Evolutionary conservation across 2,113 vertebrate species (phyloP).

Genomic region (Ciconia boyciana): DNA sequence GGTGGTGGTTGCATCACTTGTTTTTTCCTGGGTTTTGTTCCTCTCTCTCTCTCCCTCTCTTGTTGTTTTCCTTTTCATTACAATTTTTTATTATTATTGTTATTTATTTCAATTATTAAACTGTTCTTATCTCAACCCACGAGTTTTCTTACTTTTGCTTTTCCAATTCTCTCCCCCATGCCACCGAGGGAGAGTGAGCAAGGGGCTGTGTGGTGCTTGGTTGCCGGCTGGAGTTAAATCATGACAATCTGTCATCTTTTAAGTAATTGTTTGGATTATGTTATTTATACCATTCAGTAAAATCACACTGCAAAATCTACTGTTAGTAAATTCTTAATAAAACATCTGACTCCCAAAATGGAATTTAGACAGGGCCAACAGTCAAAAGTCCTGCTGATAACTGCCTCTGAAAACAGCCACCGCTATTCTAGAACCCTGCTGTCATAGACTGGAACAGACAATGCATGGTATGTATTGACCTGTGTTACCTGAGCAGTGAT

Average conservation of each 20-base stretch:
- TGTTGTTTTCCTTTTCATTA: too few species aligned
- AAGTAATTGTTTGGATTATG: neutral
- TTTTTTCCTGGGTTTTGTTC: too few species aligned
- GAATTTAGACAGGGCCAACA: neutral
- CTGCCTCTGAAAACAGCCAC: neutral
- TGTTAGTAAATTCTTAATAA: neutral
- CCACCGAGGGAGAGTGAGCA: too few species aligned
- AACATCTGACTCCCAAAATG: neutral
- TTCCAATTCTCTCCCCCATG: too few species aligned
- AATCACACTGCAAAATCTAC: neutral
- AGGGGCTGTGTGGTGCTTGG: too few species aligned
- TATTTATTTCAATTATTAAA: too few species aligned
- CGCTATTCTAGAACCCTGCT: neutral
- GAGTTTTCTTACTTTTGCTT: too few species aligned
- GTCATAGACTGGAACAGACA: neutral
- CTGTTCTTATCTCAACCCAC: too few species aligned
- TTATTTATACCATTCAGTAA: neutral
- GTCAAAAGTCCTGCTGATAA: neutral
- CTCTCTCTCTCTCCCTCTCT: too few species aligned
- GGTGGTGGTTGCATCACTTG: too few species aligned
- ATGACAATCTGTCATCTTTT: neutral
- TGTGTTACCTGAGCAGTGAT: neutral
- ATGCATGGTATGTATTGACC: neutral
- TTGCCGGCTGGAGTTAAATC: too few species aligned
- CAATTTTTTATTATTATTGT: too few species aligned